Evolutionary conservation across 2,113 vertebrate species (phyloP).

Genomic region (Charadrius vociferus): DNA sequence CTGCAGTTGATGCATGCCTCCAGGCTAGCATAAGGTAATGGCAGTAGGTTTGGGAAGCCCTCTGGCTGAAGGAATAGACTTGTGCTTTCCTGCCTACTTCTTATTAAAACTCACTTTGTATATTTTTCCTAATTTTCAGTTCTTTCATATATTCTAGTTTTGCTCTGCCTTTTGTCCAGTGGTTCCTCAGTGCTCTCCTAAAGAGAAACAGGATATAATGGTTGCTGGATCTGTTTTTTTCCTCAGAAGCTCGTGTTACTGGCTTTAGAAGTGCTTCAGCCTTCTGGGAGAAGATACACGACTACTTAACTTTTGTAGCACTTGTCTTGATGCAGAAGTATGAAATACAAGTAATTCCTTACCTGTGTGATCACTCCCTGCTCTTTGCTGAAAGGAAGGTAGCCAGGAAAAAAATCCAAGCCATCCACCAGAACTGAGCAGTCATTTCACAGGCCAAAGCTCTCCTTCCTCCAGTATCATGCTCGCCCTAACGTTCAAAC

Average conservation of each 20-base stretch:
- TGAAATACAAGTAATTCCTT: not conserved
- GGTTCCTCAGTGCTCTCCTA: not conserved
- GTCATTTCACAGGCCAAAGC: not conserved
- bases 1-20: not conserved
- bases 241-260: not conserved
- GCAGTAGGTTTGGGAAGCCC: not conserved
- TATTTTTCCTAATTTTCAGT: not conserved
- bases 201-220: accelerated
- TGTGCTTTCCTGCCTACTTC: not conserved
- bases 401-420: not conserved
- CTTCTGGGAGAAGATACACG: not conserved
- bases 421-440: accelerated
- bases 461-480: accelerated
- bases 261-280: too few relatives aligned
- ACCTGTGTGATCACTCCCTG: not conserved
- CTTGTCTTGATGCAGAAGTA: not conserved
- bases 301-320: not conserved
- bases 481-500: not conserved
- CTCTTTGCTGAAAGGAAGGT: not conserved
- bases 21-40: not conserved
- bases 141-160: not conserved
- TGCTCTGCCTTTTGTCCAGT: not conserved
- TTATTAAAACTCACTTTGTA: not conserved
- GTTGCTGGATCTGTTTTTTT: not conserved
- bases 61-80: not conserved